Percentiles rank a stretch among this genome's conserved stretches.
Conservation (phyloP, 2,888 invertebrate species). For the Dyspetes luteomarginatus region DNA sequence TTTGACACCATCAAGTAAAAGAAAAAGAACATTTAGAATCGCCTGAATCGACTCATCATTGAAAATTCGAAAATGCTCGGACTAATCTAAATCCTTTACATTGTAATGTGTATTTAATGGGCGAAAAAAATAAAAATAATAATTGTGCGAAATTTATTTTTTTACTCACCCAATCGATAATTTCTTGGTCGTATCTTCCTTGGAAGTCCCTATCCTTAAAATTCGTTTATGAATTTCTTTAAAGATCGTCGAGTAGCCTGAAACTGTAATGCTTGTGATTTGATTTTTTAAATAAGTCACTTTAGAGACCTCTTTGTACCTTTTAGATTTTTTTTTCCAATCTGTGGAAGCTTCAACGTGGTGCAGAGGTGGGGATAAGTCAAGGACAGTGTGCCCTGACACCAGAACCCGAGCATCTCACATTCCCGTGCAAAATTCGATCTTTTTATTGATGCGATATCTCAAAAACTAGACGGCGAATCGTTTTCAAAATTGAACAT, state of each 20-base stretch:
- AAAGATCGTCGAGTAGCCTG: no score
- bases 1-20: background rate
- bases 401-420: no score
- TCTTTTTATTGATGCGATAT: no score
- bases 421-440: no score
- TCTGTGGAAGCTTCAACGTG: background rate
- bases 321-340: background rate
- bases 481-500: background rate
- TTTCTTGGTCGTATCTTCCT: background rate
- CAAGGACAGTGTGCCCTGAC: no score
- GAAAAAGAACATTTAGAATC: conserved; percentile 10
- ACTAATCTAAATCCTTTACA: conserved; percentile 13
- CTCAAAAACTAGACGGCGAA: no score
- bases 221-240: no score
- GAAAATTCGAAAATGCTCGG: conserved; percentile 9
- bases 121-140: conserved; percentile 45
- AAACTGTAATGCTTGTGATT: background rate
- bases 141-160: background rate
- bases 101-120: conserved; percentile 25
- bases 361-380: no score
- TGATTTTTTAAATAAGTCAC: no score
- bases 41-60: background rate
- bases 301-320: background rate
- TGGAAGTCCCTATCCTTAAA: no score
- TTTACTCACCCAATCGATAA: conserved; percentile 1